Conservation (phyloP, 2,113 vertebrate species). For the Sialia sialis region DNA sequence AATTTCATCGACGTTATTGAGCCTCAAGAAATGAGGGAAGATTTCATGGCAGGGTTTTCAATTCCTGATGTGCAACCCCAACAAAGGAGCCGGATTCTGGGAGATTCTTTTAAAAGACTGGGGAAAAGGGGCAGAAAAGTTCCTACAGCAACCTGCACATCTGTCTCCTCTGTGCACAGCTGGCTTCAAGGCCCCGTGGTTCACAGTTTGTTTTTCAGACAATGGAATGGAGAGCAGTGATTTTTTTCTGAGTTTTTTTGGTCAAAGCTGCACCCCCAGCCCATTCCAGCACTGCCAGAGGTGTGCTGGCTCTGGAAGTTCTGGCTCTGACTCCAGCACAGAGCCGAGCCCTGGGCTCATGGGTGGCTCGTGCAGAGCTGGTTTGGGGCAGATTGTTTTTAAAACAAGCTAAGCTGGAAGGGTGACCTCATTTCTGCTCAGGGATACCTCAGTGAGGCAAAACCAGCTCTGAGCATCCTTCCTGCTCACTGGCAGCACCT, state of each 20-base stretch:
- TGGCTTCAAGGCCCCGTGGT: fast-evolving
- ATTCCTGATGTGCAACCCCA: background rate
- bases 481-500: background rate
- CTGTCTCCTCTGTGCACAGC: background rate
- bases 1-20: background rate
- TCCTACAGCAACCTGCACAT: fast-evolving
- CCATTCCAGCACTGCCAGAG: fast-evolving
- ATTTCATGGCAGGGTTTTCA: background rate
- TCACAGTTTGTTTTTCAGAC: background rate
- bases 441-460: background rate
- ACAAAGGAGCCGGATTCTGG: background rate
- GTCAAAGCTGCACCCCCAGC: background rate
- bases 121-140: background rate
- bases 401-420: background rate
- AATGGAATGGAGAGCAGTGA: background rate
- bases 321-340: background rate
- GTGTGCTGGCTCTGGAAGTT: background rate
- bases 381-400: background rate
- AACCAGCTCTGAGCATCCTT: background rate
- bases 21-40: background rate
- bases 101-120: background rate
- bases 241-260: background rate
- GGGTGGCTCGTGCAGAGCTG: background rate
- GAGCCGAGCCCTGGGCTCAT: background rate
- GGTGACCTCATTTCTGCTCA: background rate